Conservation (phyloP, 2,888 invertebrate genomes). For the Cyclophora punctaria region DNA sequence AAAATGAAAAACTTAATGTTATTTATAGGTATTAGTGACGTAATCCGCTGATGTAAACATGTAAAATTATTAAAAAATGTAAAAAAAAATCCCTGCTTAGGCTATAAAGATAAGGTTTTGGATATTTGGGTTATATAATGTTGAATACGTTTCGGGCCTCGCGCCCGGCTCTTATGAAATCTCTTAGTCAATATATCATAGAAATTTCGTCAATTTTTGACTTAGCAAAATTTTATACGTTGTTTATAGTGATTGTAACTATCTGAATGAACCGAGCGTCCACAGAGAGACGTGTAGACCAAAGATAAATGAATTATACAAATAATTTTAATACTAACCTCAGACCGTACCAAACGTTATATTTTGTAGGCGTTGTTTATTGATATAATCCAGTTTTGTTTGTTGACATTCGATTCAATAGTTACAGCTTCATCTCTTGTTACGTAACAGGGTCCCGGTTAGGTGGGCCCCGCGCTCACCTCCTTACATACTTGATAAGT, state of each 20-base stretch:
- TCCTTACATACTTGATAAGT: too few species aligned
- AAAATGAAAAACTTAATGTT: slow-evolving; percentile 69
- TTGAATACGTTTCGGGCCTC: slow-evolving; percentile 57
- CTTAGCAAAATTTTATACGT: slow-evolving; percentile 75
- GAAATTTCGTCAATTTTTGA: slow-evolving; percentile 74
- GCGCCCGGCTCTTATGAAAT: slow-evolving; percentile 73
- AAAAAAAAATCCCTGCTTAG: slow-evolving; percentile 72
- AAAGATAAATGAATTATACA: slow-evolving; percentile 66
- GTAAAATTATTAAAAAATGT: slow-evolving; percentile 55
- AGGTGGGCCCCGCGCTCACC: too few species aligned
- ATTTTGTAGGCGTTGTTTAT: slow-evolving; percentile 52
- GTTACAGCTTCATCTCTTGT: too few species aligned
- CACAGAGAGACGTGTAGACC: slow-evolving; percentile 56
- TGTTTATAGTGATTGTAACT: slow-evolving; percentile 66
- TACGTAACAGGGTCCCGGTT: too few species aligned
- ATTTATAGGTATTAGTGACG: slow-evolving; percentile 67
- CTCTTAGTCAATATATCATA: slow-evolving; percentile 72
- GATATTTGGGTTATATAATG: slow-evolving; percentile 62
- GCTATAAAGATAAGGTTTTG: slow-evolving; percentile 66
- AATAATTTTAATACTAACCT: slow-evolving; percentile 70
- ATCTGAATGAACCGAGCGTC: slow-evolving; percentile 60
- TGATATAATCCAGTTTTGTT: slow-evolving; percentile 13
- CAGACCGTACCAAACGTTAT: slow-evolving; percentile 70
- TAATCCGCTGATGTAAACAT: slow-evolving; percentile 71
- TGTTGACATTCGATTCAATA: slow-evolving; percentile 8